Base-by-base conservation (phyloP, 2,113 vertebrate species). In the Marmota monax region DNA sequence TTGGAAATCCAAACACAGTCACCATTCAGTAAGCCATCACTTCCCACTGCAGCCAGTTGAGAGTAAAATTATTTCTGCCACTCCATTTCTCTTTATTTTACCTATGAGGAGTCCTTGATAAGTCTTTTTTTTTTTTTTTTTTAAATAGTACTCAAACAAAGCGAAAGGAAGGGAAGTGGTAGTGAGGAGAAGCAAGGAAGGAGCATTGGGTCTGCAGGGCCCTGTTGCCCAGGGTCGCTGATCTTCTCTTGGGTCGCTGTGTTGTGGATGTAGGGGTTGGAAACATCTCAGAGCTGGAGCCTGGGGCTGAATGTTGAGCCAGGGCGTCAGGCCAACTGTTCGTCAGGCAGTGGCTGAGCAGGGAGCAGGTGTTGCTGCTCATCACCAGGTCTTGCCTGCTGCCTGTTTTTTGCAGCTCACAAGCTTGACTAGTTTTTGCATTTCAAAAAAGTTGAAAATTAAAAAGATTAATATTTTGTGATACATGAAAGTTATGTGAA, bases 161-260 rank as follows among this genome's bases (percentile, higher is more conserved):
- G 18, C 22, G 1, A 27, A n/a, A 34, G n/a, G 76, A 63, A 73
- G 76, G 87, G 27, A 25, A 8, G 23, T 22, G 29, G 53, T 7
- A 23, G 16, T 61, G 2, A 82, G 4, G 63, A 72, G 61, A 83
- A 23, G 32, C 2, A 2, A 22, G 51, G 56, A 72, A 16, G 76
- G 61, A 39, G 6, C 0, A 0, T 2, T 10, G 56, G 17, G 20
- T 32, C 18, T 13, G 56, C 7, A 11, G 79, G 80, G 13, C 18
- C 51, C 17, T 9, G 20, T 51, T 2, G 0, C 4, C 42, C 11
- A 5, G 11, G 1, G 42, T 18, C 4, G 8, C 29, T 3, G 2
- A 12, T 9, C 18, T 27, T 2, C 14, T 45, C 5, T 17, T 12
- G 10, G 32, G 42, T 2, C 0, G 4, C 65, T 22, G 39, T 5